A percentile compares a stretch with the other conserved stretches of the same genome.
phyloP scores from a whole-genome alignment of 2,113 vertebrate genomes.

The Nerophis lumbriciformis region DNA sequence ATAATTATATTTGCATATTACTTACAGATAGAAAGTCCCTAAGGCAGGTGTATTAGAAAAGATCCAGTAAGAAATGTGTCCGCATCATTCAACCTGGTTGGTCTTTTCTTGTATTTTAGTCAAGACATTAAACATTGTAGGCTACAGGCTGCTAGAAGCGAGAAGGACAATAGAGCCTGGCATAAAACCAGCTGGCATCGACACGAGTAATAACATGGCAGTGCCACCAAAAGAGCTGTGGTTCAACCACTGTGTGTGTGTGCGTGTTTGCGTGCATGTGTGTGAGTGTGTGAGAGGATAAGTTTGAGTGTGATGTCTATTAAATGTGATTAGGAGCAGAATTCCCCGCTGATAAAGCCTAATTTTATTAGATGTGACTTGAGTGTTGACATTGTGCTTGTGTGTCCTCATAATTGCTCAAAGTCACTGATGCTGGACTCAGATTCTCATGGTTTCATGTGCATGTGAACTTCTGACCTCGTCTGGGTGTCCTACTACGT shows the following conservation, averaged over 20 bases:
- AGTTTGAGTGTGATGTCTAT: too few species aligned
- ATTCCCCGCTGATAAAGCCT: neutral
- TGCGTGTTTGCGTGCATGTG: slow-evolving; percentile 1
- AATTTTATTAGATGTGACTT: slow-evolving; percentile 5
- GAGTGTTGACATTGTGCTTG: slow-evolving; percentile 3
- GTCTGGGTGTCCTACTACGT: neutral
- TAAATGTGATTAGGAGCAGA: neutral
- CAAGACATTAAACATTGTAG: neutral
- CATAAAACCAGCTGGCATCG: slow-evolving; percentile 27
- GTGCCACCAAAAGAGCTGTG: slow-evolving; percentile 21
- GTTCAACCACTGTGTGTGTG: slow-evolving; percentile 1
- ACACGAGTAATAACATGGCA: slow-evolving; percentile 22
- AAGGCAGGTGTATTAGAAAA: too few species aligned
- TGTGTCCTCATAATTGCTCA: slow-evolving; percentile 13
- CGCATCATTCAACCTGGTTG: too few species aligned
- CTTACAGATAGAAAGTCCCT: too few species aligned
- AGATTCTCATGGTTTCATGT: slow-evolving; percentile 24
- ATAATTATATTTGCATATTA: too few species aligned
- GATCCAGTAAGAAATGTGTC: too few species aligned
- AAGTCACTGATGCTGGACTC: slow-evolving; percentile 27
- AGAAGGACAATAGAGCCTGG: neutral
- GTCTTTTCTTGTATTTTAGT: too few species aligned
- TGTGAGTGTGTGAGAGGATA: neutral
- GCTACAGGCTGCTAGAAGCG: too few species aligned
- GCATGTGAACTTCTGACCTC: slow-evolving; percentile 57